Evolutionary conservation across 2,797 vertebrate genomes (phyloP).

Genomic region (Sebastiscus albofasciatus): DNA sequence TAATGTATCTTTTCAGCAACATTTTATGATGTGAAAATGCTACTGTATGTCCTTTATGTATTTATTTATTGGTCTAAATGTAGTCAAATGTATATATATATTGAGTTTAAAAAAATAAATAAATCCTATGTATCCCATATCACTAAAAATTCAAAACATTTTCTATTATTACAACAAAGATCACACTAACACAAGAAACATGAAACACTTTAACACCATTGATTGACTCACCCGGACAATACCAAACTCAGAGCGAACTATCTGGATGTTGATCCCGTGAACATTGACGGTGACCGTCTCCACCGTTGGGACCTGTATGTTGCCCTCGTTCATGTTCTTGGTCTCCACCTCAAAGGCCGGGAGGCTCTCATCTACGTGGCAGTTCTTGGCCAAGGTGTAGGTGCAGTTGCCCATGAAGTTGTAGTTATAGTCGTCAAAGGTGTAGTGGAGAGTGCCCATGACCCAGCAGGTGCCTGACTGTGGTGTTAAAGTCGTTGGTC

Average conservation of each 20-base stretch:
- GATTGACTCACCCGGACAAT: conserved; percentile 74
- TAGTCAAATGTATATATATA: not conserved
- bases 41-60: not conserved
- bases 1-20: not conserved
- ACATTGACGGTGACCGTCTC: conserved; percentile 66
- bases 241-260: conserved; percentile 67
- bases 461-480: conserved; percentile 74
- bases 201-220: not conserved
- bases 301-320: conserved; percentile 60
- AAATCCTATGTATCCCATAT: not conserved
- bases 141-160: not conserved
- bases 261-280: conserved; percentile 67
- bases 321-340: conserved; percentile 51
- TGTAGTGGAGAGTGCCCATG: conserved; percentile 83
- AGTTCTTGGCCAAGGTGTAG: conserved; percentile 80
- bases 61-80: not conserved
- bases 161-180: not conserved
- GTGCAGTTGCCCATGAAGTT: conserved; percentile 88
- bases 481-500: not conserved
- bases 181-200: not conserved
- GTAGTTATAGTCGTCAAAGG: conserved; percentile 80
- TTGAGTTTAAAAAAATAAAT: not conserved
- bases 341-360: conserved; percentile 62
- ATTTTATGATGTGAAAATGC: not conserved
- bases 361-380: conserved; percentile 27